Percentiles rank a stretch among this genome's conserved stretches.
phyloP scores from a whole-genome alignment of 2,888 invertebrate genomes.

The Hirtodrosophila alboralis region DNA sequence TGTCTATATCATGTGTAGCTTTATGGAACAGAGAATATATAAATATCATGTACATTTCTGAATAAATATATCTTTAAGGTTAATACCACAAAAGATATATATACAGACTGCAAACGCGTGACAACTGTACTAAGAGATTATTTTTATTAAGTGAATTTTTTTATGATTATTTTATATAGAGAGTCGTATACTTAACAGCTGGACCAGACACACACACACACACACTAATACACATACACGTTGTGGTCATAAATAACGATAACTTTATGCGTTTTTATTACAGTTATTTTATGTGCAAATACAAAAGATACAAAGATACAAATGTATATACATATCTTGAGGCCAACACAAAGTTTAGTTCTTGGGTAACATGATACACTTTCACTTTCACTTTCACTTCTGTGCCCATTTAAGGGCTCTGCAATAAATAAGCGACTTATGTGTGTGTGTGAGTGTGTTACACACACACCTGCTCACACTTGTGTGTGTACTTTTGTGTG shows the following conservation, averaged over 20 bases:
- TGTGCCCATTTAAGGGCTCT: conserved; percentile 79
- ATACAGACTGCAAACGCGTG: too few relatives aligned
- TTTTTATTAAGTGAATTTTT: conserved; percentile 4
- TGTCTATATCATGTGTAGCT: too few relatives aligned
- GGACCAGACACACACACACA: too few relatives aligned
- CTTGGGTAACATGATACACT: conserved; percentile 78
- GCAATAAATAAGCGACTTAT: conserved; percentile 80
- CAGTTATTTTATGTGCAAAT: conserved; percentile 53
- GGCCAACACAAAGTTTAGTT: conserved; percentile 29
- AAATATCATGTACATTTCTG: too few relatives aligned
- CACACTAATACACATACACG: too few relatives aligned
- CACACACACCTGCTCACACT: conserved; percentile 25
- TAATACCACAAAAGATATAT: too few relatives aligned
- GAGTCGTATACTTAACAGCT: neutral
- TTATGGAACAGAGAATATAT: too few relatives aligned
- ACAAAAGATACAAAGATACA: conserved; percentile 37
- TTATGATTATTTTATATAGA: conserved; percentile 45
- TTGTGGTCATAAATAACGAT: conserved; percentile 64
- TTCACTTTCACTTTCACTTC: conserved; percentile 79
- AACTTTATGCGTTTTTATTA: conserved; percentile 67
- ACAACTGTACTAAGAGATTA: neutral
- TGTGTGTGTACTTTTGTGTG: conserved; percentile 15
- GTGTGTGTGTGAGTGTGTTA: conserved; percentile 36
- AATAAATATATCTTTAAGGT: neutral
- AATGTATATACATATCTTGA: conserved; percentile 39